These are phyloP conservation scores for Sciaenops ocellatus DNA, from an alignment of 2,797 vertebrate species.

Conservation along the genomic window DNA sequence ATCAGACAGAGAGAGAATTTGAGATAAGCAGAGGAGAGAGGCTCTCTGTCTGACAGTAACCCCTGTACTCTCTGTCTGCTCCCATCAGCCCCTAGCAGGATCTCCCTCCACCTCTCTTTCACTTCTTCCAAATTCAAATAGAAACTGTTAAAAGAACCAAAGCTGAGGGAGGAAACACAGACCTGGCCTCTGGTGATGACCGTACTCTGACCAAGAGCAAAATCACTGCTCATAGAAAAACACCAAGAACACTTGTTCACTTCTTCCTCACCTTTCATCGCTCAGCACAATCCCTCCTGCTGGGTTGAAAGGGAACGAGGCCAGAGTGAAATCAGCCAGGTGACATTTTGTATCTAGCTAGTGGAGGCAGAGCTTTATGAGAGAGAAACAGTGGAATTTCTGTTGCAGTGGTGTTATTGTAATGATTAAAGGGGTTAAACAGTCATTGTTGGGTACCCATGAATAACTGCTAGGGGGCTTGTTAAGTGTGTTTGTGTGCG, in stretches of 20 bases:
- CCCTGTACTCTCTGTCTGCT: conserved; percentile 51
- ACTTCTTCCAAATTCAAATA: conserved; percentile 30
- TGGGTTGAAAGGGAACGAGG: conserved; percentile 38
- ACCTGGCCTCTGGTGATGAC: conserved; percentile 20
- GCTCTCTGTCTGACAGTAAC: conserved; percentile 52
- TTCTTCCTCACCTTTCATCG: conserved; percentile 22
- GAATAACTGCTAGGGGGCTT: conserved; percentile 9
- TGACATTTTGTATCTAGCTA: conserved; percentile 29
- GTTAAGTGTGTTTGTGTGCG: neutral
- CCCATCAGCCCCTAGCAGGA: conserved; percentile 41
- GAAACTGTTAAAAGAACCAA: conserved; percentile 25
- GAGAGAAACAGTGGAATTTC: neutral
- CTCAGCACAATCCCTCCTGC: conserved; percentile 13
- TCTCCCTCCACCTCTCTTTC: conserved; percentile 33
- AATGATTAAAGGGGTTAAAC: conserved; percentile 30
- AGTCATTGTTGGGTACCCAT: neutral
- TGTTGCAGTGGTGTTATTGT: neutral
- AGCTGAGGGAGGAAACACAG: conserved; percentile 22
- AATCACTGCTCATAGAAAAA: conserved; percentile 5
- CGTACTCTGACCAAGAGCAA: neutral
- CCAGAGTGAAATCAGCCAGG: conserved; percentile 27
- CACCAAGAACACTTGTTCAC: conserved; percentile 3
- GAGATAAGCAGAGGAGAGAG: conserved; percentile 66
- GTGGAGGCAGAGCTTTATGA: neutral
- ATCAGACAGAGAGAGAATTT: conserved; percentile 62